Conservation (phyloP, 2,888 invertebrate genomes). For the Arge pagana region DNA sequence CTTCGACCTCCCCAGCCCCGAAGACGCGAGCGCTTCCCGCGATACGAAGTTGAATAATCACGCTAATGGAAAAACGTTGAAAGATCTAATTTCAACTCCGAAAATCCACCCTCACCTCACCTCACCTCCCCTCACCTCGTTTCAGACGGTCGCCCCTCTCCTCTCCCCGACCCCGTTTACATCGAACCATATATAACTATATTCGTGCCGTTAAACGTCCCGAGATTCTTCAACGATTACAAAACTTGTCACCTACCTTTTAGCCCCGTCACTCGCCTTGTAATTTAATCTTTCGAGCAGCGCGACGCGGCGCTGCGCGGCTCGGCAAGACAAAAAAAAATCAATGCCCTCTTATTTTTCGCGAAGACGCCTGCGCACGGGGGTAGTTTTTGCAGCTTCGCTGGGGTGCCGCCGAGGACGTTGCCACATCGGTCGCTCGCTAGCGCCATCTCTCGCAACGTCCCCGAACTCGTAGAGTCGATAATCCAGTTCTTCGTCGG, state of each 20-base stretch:
- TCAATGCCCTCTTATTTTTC: conserved; percentile 39
- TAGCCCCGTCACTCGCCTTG: conserved; percentile 24
- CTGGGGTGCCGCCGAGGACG: too few relatives aligned
- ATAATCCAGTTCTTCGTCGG: too few relatives aligned
- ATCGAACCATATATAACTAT: not conserved
- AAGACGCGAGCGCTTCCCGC: conserved; percentile 14
- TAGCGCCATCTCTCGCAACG: too few relatives aligned
- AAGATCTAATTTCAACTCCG: conserved; percentile 21
- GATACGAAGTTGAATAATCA: conserved; percentile 21
- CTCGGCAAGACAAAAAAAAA: too few relatives aligned
- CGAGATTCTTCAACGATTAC: not conserved
- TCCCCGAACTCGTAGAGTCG: too few relatives aligned
- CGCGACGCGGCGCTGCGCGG: too few relatives aligned
- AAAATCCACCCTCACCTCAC: conserved; percentile 17
- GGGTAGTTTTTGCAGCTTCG: conserved; percentile 4
- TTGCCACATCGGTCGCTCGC: too few relatives aligned
- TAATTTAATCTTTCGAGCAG: conserved; percentile 44
- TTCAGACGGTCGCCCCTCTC: too few relatives aligned
- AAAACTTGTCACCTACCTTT: not conserved
- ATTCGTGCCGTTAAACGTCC: not conserved
- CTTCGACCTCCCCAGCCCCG: conserved; percentile 1
- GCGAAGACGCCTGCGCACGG: conserved; percentile 34
- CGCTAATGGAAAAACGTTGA: conserved; percentile 21
- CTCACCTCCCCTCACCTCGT: too few relatives aligned
- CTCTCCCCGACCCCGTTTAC: not conserved